These are phyloP conservation scores for Heterochromis multidens DNA, from an alignment of 2,113 vertebrate species.

Conservation along the genomic window DNA sequence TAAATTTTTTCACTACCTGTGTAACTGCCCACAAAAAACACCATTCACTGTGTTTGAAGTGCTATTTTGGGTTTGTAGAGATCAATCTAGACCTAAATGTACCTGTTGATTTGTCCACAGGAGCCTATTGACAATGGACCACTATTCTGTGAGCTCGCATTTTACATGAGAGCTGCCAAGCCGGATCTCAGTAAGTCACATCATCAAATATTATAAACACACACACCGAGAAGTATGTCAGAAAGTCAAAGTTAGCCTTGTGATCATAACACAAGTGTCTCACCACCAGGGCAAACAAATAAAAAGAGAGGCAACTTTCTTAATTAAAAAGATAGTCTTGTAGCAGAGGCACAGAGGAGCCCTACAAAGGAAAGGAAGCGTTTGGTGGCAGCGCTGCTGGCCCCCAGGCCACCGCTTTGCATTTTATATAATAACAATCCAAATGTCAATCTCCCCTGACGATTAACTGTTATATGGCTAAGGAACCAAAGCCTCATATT, in stretches of 20 bases:
- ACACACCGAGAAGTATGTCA: background rate
- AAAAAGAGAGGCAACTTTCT: constrained; percentile 63
- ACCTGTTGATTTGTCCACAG: constrained; percentile 61
- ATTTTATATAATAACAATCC: constrained; percentile 80
- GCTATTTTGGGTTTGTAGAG: background rate
- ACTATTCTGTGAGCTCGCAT: constrained; percentile 94
- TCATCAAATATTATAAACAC: background rate
- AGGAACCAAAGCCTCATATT: constrained; percentile 73
- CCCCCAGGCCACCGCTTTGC: constrained; percentile 70
- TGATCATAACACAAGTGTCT: constrained; percentile 29
- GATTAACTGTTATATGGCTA: constrained; percentile 80
- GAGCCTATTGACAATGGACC: constrained; percentile 95
- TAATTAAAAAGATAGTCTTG: constrained; percentile 75
- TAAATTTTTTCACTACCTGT: background rate
- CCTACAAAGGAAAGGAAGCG: constrained; percentile 32
- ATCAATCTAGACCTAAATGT: background rate
- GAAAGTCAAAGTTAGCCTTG: background rate
- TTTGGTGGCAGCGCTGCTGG: constrained; percentile 46
- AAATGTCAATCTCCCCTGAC: constrained; percentile 78
- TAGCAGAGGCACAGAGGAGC: constrained; percentile 21
- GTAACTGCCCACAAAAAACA: background rate
- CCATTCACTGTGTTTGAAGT: background rate
- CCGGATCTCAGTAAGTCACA: constrained; percentile 89
- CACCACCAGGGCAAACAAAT: constrained; percentile 53
- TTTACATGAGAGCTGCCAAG: constrained; percentile 96